Evolutionary conservation across 1,140 invertebrate species (phyloP).

Genomic region (Notospermus geniculatus): DNA sequence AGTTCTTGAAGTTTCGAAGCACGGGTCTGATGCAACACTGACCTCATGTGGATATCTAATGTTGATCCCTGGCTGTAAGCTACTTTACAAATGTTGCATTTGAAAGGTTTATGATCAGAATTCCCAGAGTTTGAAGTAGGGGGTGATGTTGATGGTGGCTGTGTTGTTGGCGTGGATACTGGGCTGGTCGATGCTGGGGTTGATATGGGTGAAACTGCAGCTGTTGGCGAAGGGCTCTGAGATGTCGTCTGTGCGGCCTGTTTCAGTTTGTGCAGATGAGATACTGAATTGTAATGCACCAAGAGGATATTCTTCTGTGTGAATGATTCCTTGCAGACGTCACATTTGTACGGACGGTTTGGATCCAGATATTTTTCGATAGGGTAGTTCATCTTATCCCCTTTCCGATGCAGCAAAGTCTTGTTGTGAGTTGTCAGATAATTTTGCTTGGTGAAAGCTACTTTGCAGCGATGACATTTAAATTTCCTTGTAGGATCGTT

Average conservation of each 20-base stretch:
- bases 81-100: slow-evolving; percentile 94
- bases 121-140: slow-evolving; percentile 53
- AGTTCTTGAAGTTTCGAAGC: slow-evolving; percentile 87
- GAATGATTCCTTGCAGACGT: slow-evolving; percentile 94
- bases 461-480: slow-evolving; percentile 90
- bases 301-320: slow-evolving; percentile 94
- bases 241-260: slow-evolving; percentile 61
- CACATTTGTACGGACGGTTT: slow-evolving; percentile 91
- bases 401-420: slow-evolving; percentile 84
- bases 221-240: slow-evolving; percentile 5
- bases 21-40: slow-evolving; percentile 87
- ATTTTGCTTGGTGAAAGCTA: slow-evolving; percentile 86
- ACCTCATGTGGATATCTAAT: slow-evolving; percentile 91
- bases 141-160: slow-evolving; percentile 16
- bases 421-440: slow-evolving; percentile 92
- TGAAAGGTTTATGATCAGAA: slow-evolving; percentile 80
- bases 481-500: slow-evolving; percentile 86
- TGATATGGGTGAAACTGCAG: slow-evolving; percentile 15
- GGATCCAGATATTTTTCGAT: slow-evolving; percentile 95
- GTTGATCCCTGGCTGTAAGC: slow-evolving; percentile 88
- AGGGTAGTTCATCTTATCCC: slow-evolving; percentile 84
- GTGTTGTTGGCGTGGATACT: slow-evolving; percentile 14
- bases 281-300: slow-evolving; percentile 94
- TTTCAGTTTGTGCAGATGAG: slow-evolving; percentile 92
- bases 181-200: slow-evolving; percentile 9